These are phyloP conservation scores for Drosophila mauritiana DNA, from an alignment of 1,140 invertebrate species.

Conservation along the genomic window DNA sequence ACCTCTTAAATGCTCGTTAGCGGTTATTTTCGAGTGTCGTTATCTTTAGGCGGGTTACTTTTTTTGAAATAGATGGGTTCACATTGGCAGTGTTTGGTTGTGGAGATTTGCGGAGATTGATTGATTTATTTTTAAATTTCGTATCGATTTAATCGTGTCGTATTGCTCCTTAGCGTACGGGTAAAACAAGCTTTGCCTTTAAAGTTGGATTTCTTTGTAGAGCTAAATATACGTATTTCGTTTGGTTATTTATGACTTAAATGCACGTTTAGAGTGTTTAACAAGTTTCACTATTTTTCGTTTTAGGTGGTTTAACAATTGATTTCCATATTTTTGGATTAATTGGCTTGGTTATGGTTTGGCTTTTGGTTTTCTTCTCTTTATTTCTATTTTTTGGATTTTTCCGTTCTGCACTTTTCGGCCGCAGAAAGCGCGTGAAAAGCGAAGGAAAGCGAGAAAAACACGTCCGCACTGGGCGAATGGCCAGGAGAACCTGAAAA, in stretches of 20 bases:
- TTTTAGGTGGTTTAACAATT: conserved; percentile 34
- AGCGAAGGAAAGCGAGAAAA: conserved; percentile 43
- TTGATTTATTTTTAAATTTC: conserved; percentile 50
- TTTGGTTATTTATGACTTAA: conserved; percentile 28
- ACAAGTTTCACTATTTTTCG: conserved; percentile 10
- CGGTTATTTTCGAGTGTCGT: conserved; percentile 11
- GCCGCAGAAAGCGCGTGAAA: conserved; percentile 14
- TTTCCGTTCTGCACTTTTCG: conserved; percentile 55
- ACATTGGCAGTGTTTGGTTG: conserved; percentile 49
- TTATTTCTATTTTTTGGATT: conserved; percentile 6
- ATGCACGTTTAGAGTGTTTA: conserved; percentile 35
- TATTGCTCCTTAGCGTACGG: conserved; percentile 7
- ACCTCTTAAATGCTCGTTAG: conserved; percentile 47
- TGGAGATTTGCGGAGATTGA: conserved; percentile 31
- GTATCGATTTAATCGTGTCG: conserved; percentile 37
- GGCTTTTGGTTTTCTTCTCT: background rate
- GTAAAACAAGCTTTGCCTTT: conserved; percentile 8
- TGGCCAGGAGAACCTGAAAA: conserved; percentile 78
- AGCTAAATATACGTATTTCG: background rate
- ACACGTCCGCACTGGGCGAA: conserved; percentile 78
- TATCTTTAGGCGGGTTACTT: conserved; percentile 18
- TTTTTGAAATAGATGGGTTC: conserved; percentile 22
- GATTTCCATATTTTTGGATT: conserved; percentile 26
- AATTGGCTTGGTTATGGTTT: conserved; percentile 35
- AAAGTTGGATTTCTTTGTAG: conserved; percentile 3